Conservation (phyloP, 30 jellyfish, hydroid and myxozoan species). For the Mastigias papua region DNA sequence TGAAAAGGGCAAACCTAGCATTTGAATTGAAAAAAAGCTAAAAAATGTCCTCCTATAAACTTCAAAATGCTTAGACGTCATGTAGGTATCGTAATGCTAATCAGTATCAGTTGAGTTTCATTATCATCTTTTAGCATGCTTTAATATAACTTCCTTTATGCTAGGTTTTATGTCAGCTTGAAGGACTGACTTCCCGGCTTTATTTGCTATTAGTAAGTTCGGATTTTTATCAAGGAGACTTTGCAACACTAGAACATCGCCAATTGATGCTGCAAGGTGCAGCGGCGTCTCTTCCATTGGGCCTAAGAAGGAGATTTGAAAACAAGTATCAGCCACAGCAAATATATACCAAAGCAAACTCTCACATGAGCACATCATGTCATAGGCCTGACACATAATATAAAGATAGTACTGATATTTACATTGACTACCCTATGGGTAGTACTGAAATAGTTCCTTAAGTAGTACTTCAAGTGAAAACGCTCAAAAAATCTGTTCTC, state of each 20-base stretch:
- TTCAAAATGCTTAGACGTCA: not conserved
- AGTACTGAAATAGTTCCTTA: too few relatives aligned
- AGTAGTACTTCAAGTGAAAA: too few relatives aligned
- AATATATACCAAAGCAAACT: too few relatives aligned
- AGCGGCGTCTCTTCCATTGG: conserved; percentile 68
- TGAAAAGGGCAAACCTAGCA: too few relatives aligned
- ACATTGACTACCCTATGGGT: too few relatives aligned
- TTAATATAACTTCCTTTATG: conserved; percentile 10
- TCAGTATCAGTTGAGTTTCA: not conserved
- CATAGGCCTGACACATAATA: too few relatives aligned
- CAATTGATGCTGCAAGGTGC: conserved; percentile 65
- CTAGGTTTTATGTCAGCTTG: conserved; percentile 15
- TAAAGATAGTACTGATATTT: too few relatives aligned
- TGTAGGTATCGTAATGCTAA: not conserved
- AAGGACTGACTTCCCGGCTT: conserved; percentile 55
- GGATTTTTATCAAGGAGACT: conserved; percentile 55
- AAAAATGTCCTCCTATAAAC: too few relatives aligned
- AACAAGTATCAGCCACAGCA: too few relatives aligned
- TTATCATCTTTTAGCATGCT: conserved; percentile 44
- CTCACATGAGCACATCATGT: too few relatives aligned
- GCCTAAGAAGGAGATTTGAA: conserved; percentile 36
- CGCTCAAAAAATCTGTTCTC: too few relatives aligned
- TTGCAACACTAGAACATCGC: conserved; percentile 61
- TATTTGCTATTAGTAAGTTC: conserved; percentile 30
- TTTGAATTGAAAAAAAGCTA: too few relatives aligned